Evolutionary conservation across 2,888 invertebrate genomes (phyloP).

Genomic region (Andrena dorsata): DNA sequence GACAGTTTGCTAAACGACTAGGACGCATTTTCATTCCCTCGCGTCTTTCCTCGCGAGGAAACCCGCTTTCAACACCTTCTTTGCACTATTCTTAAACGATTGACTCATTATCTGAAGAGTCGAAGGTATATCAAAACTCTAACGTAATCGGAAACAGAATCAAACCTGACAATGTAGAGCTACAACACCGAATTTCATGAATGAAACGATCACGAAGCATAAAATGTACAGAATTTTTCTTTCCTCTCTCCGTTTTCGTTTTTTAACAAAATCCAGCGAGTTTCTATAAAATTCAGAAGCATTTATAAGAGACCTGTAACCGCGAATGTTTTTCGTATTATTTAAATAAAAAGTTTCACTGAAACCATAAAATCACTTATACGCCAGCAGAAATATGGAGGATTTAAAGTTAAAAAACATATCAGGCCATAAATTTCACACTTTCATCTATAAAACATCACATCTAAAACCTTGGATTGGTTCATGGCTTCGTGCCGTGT

Average conservation of each 20-base stretch:
- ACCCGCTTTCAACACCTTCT: neutral
- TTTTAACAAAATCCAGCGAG: too few species aligned
- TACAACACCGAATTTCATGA: too few species aligned
- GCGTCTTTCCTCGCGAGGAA: constrained; percentile 15
- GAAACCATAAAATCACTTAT: neutral
- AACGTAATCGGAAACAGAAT: constrained; percentile 1
- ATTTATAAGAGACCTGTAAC: too few species aligned
- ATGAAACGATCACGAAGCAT: too few species aligned
- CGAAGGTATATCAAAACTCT: constrained; percentile 1
- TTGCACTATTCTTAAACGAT: constrained; percentile 33
- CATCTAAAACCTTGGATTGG: constrained; percentile 4
- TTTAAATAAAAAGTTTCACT: too few species aligned
- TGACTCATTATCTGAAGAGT: constrained; percentile 8
- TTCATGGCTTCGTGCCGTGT: constrained; percentile 9
- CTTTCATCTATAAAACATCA: constrained; percentile 9
- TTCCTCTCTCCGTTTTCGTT: too few species aligned
- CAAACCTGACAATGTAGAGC: neutral
- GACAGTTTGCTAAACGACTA: constrained; percentile 76
- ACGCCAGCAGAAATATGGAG: neutral
- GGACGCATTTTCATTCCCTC: constrained; percentile 34
- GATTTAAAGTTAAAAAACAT: constrained; percentile 3
- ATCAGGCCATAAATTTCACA: neutral
- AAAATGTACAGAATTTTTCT: too few species aligned
- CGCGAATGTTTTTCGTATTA: too few species aligned
- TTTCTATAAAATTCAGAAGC: too few species aligned